Base-by-base conservation (phyloP, 2,888 invertebrate species). In the Pogonocherus hispidulus region DNA sequence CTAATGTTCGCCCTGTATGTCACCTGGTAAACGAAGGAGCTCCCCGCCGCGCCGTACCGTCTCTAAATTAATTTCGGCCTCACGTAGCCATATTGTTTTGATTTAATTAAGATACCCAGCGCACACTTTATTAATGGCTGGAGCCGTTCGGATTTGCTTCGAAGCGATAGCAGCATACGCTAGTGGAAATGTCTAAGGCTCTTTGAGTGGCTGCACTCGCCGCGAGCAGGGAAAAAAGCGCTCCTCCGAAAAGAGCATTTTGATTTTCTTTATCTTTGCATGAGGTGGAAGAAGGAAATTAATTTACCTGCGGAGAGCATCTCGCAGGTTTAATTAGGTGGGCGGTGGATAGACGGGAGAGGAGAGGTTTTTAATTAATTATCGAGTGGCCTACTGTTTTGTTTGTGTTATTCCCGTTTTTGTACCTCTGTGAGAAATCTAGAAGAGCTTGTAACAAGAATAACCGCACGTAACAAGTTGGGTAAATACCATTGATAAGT, bases 81-180 rank as follows among this genome's bases (percentile, higher is more conserved):
- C 80, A 81, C 81, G 81, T 83, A 76, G 80, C 82, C 82, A 81
- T 82, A 82, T 83, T 84, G 84, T 84, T 84, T 84, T 83, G 83
- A 83, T 84, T 84, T 83, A 84, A 84, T 84, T 83, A 84, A 84
- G 84, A 84, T 83, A 84, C 82, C 82, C 80, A 79, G 78, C 75
- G 80, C 77, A 79, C 78, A 79, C 78, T 82, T 82, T 82, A 82
- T 81, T 81, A 81, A 82, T 80, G 80, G 80, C 52, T 8, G 55
- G 32, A 35, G 55, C 66, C 55, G 63, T 63, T 67, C 67, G 64
- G 67, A 71, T 68, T 68, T 54, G 59, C 63, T 64, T 67, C 69
- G 49, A 52, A 66, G 67, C 66, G 67, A 63, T 59, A 63, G 56
- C 59, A n/a, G 41, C 41, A 41, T 14, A 41, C 41, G n/a, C 41